Evolutionary conservation across 1,140 invertebrate species (phyloP).

Genomic region (Himalopsyche phryganea): DNA sequence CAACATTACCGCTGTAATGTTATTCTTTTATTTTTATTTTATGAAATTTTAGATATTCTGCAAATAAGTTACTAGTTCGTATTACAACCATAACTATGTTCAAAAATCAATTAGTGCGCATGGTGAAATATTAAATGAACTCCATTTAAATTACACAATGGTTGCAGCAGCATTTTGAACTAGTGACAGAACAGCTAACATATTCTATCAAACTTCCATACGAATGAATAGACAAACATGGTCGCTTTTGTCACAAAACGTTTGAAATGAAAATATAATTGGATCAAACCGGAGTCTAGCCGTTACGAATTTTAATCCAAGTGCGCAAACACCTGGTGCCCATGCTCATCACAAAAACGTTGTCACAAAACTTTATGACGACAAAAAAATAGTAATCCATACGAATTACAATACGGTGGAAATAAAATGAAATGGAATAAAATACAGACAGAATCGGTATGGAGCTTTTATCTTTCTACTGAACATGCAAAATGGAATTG

Average conservation of each 20-base stretch:
- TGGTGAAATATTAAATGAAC: too few relatives aligned
- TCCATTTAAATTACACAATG: too few relatives aligned
- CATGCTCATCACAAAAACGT: constrained; percentile 14
- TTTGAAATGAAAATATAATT: constrained; percentile 35
- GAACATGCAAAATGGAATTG: constrained; percentile 33
- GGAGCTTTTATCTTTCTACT: constrained; percentile 30
- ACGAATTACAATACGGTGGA: constrained; percentile 21
- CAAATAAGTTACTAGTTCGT: too few relatives aligned
- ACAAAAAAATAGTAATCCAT: constrained; percentile 25
- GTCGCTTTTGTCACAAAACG: constrained; percentile 27
- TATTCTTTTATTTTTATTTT: too few relatives aligned
- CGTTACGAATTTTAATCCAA: constrained; percentile 34
- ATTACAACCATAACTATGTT: too few relatives aligned
- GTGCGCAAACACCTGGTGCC: constrained; percentile 25
- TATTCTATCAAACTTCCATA: constrained; percentile 21
- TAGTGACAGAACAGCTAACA: background rate
- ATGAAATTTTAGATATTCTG: too few relatives aligned
- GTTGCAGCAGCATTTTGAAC: background rate
- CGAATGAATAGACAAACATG: constrained; percentile 22
- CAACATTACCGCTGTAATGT: too few relatives aligned
- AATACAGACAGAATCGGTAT: constrained; percentile 14
- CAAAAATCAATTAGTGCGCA: too few relatives aligned
- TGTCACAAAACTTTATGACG: constrained; percentile 30
- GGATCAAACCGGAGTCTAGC: constrained; percentile 27
- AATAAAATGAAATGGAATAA: constrained; percentile 4